Conservation (phyloP, 2,888 invertebrate genomes). For the Hyposoter didymator region DNA sequence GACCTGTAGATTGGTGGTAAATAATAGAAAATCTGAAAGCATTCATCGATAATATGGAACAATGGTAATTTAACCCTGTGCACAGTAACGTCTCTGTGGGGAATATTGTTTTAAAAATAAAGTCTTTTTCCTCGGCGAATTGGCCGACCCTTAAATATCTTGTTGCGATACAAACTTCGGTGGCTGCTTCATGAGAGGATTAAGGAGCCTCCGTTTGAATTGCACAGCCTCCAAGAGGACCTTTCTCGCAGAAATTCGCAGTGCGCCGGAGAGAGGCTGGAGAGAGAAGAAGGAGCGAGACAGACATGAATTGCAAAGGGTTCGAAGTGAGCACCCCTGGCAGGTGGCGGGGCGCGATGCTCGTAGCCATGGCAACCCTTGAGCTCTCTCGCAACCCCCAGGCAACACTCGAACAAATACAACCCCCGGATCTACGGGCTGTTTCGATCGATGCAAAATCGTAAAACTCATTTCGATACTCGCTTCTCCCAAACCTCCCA, state of each 20-base stretch:
- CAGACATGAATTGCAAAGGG: conserved; percentile 65
- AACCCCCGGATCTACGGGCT: conserved; percentile 76
- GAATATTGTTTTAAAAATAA: background rate
- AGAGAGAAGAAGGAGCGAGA: conserved; percentile 7
- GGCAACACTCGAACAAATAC: conserved; percentile 63
- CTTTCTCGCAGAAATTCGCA: background rate
- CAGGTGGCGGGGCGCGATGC: conserved; percentile 74
- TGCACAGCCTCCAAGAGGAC: background rate
- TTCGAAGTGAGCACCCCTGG: conserved; percentile 78
- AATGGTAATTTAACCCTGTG: background rate
- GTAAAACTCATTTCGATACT: conserved; percentile 59
- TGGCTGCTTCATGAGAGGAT: conserved; percentile 38
- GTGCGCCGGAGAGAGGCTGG: background rate
- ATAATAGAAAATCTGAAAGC: conserved; percentile 4
- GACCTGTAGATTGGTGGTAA: conserved; percentile 11
- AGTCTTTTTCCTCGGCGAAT: background rate
- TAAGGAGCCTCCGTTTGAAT: conserved; percentile 23
- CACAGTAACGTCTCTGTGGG: background rate
- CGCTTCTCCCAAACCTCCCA: background rate
- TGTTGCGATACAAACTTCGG: conserved; percentile 17
- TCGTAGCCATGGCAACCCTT: conserved; percentile 79
- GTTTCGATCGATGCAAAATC: conserved; percentile 74
- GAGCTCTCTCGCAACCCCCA: conserved; percentile 75
- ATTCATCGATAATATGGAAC: background rate
- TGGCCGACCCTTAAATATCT: background rate